phyloP scores from a whole-genome alignment of 2,797 vertebrate species.

The Pseudomugil gertrudae region DNA sequence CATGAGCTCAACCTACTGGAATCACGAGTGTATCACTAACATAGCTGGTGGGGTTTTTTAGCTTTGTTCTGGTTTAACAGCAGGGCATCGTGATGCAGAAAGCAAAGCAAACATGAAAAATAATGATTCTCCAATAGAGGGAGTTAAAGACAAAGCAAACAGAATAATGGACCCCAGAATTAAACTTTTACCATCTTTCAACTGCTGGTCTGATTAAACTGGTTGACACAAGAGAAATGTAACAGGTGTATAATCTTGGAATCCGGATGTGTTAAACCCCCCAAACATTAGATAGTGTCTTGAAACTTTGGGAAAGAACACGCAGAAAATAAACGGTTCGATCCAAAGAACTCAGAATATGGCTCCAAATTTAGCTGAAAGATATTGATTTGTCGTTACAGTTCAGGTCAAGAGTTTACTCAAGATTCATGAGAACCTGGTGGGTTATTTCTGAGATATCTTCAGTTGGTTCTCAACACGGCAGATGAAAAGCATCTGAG shows the following conservation, averaged over 20 bases:
- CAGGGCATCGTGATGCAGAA: neutral
- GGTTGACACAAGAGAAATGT: neutral
- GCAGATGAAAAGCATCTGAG: neutral
- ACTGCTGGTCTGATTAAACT: neutral
- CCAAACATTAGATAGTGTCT: no score
- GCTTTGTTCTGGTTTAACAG: conserved; percentile 44
- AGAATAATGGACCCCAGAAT: neutral
- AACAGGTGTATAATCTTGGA: neutral
- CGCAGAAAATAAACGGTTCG: no score
- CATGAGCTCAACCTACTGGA: conserved; percentile 50
- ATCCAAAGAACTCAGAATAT: no score
- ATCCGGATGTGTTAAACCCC: neutral
- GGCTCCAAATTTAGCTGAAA: no score
- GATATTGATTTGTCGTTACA: no score
- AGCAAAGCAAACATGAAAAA: neutral
- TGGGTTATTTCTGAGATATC: conserved; percentile 6
- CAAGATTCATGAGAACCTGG: no score
- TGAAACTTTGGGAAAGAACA: no score
- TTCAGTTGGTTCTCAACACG: neutral
- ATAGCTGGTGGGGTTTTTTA: neutral
- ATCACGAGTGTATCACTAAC: conserved; percentile 9
- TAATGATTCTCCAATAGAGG: neutral
- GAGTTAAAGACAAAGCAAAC: neutral
- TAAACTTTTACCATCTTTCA: neutral
- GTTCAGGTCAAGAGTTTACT: no score